Percentiles rank a stretch among this genome's conserved stretches.
These are phyloP conservation scores for Mus minutoides DNA, from an alignment of 2,797 vertebrate species.

Conservation along the genomic window DNA sequence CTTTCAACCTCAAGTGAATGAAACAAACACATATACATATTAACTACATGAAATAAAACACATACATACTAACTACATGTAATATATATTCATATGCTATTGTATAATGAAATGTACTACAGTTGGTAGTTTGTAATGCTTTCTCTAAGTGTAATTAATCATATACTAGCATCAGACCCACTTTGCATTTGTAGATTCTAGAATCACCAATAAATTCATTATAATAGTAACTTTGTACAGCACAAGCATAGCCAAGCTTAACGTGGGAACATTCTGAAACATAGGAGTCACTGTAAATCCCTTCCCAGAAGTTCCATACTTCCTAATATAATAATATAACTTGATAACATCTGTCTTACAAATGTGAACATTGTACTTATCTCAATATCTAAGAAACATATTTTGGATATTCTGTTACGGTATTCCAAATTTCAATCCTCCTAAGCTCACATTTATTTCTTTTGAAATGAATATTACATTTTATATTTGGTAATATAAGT, in stretches of 20 bases:
- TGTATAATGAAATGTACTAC: not conserved
- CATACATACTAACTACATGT: not conserved
- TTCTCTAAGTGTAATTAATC: not conserved
- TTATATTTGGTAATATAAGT: not conserved
- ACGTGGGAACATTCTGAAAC: not conserved
- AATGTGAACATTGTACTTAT: not conserved
- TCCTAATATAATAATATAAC: not conserved
- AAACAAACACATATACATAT: not conserved
- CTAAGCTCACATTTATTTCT: not conserved
- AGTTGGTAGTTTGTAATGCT: not conserved
- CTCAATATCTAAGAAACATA: not conserved
- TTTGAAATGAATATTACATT: not conserved
- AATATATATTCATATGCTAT: not conserved
- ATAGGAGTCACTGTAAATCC: not conserved
- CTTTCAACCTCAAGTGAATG: not conserved
- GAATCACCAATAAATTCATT: not conserved
- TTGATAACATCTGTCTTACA: not conserved
- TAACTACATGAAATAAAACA: not conserved
- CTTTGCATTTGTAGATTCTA: not conserved
- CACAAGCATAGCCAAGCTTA: not conserved
- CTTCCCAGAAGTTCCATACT: not conserved
- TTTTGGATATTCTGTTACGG: not conserved
- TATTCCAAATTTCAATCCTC: not conserved
- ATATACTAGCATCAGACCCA: not conserved
- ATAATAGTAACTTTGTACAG: not conserved